phyloP scores from a whole-genome alignment of 2,888 invertebrate species.

The Noctuana brunneofusca region DNA sequence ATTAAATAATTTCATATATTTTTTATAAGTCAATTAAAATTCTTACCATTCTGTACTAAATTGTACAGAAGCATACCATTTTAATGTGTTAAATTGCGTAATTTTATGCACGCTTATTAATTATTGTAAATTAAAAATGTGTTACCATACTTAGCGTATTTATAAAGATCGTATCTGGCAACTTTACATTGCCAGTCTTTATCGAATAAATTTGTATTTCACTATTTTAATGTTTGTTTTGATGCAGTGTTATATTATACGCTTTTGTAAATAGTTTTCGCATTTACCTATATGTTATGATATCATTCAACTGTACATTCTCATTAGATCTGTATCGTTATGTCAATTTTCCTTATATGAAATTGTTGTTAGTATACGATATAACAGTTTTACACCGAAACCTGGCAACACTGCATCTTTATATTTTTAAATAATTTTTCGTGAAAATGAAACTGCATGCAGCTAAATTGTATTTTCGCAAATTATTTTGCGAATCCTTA shows the following conservation, averaged over 20 bases:
- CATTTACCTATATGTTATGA: slow-evolving; percentile 25
- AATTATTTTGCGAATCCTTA: slow-evolving; percentile 44
- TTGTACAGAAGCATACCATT: slow-evolving; percentile 33
- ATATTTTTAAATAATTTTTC: slow-evolving; percentile 24
- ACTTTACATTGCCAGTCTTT: slow-evolving; percentile 48
- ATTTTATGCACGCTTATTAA: slow-evolving; percentile 44
- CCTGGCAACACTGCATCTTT: slow-evolving; percentile 24
- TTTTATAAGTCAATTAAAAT: slow-evolving; percentile 38
- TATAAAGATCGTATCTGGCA: slow-evolving; percentile 41
- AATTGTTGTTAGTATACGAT: neutral
- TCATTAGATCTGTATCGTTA: slow-evolving; percentile 4
- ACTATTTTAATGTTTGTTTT: neutral
- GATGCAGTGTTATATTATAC: slow-evolving; percentile 20
- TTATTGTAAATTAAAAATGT: slow-evolving; percentile 38
- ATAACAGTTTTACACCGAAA: neutral
- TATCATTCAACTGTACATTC: slow-evolving; percentile 15
- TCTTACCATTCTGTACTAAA: slow-evolving; percentile 31
- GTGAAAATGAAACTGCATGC: slow-evolving; percentile 27
- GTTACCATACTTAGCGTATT: slow-evolving; percentile 47
- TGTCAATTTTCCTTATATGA: neutral
- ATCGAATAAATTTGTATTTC: slow-evolving; percentile 25
- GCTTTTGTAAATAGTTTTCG: slow-evolving; percentile 33
- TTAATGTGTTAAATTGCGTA: slow-evolving; percentile 37
- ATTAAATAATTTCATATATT: slow-evolving; percentile 8
- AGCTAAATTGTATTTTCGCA: slow-evolving; percentile 34